Conservation (phyloP, 2,797 vertebrate species). For the Sus cebifrons region DNA sequence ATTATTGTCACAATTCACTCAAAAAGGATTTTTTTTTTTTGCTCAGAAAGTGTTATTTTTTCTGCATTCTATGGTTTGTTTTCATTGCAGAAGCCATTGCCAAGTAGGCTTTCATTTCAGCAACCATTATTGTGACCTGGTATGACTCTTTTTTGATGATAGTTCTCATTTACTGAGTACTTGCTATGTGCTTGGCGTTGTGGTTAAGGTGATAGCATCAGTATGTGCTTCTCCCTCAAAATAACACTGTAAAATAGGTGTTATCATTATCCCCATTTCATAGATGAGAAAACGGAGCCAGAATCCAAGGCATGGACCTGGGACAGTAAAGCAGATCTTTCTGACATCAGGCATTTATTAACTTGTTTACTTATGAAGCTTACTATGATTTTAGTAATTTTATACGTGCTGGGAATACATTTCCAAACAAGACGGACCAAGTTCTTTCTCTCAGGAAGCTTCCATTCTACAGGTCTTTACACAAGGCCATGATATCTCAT, state of each 20-base stretch:
- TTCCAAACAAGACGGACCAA: not conserved
- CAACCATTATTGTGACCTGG: not conserved
- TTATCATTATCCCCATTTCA: not conserved
- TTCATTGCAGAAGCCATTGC: not conserved
- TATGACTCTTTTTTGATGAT: not conserved
- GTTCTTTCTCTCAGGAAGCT: not conserved
- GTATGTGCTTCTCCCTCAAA: not conserved
- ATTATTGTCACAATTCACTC: conserved; percentile 37
- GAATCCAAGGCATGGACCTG: not conserved
- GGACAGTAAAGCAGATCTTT: not conserved
- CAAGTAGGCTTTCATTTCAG: not conserved
- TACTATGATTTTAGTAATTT: not conserved
- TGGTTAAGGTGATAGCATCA: not conserved
- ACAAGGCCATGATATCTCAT: not conserved
- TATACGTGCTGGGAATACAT: not conserved
- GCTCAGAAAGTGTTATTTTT: not conserved
- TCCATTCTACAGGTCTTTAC: not conserved
- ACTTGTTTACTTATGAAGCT: not conserved
- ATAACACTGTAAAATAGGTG: not conserved
- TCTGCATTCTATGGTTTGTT: not conserved
- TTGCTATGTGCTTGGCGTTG: not conserved
- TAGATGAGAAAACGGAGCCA: not conserved
- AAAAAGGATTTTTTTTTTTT: not conserved
- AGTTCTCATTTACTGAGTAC: not conserved
- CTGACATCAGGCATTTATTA: not conserved